A percentile compares a stretch with the other conserved stretches of the same genome.
phyloP scores from a whole-genome alignment of 2,113 vertebrate species.

The Pogonocichla stellata region DNA sequence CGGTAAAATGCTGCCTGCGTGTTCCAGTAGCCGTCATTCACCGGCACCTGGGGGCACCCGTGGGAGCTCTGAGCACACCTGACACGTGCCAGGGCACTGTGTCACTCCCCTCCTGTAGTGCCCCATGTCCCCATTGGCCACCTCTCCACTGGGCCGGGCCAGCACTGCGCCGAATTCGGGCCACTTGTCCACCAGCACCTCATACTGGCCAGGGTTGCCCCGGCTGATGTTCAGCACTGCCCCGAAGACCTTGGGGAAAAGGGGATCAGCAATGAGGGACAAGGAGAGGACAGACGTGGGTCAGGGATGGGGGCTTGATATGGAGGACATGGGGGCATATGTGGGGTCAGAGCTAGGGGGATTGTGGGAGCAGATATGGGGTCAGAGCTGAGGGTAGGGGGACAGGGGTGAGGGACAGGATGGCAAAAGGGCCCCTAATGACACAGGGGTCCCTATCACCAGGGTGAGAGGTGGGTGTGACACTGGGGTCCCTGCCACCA shows the following conservation, averaged over 20 bases:
- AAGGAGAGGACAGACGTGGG: not conserved
- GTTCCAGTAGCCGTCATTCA: not conserved
- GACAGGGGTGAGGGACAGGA: too few relatives aligned
- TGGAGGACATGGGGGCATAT: not conserved
- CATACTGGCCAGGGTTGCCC: not conserved
- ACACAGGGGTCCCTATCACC: not conserved
- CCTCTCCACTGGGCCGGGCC: conserved; percentile 1
- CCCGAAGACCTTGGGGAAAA: not conserved
- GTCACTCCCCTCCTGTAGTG: not conserved
- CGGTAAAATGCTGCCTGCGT: not conserved
- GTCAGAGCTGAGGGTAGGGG: too few relatives aligned
- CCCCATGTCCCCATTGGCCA: not conserved
- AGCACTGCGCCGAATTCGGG: not conserved
- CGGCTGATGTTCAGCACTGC: conserved; percentile 45
- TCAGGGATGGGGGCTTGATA: not conserved
- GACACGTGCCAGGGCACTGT: accelerated
- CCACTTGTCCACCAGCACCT: conserved; percentile 48
- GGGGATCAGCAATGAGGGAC: not conserved
- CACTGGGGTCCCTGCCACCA: not conserved
- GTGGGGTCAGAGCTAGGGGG: not conserved
- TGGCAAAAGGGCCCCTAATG: not conserved
- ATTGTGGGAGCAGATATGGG: not conserved
- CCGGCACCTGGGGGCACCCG: not conserved
- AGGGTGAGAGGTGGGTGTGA: not conserved
- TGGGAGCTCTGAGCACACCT: not conserved